Percentiles rank a stretch among this genome's conserved stretches.
phyloP scores from a whole-genome alignment of 2,888 invertebrate genomes.

The Notodonta dromedarius region DNA sequence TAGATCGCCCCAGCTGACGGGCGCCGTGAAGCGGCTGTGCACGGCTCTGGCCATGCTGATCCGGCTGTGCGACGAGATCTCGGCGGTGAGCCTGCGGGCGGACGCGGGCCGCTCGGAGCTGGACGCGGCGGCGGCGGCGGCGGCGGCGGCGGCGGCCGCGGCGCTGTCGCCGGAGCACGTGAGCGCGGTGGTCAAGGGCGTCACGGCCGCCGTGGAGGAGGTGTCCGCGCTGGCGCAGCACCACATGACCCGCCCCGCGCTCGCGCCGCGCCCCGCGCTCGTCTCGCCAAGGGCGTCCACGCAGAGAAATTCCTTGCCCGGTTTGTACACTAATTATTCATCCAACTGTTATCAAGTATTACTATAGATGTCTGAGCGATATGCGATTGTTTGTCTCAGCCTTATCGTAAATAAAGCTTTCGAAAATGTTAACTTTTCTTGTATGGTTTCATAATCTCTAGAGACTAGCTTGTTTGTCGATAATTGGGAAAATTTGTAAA shows the following conservation, averaged over 20 bases:
- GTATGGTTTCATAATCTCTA: background rate
- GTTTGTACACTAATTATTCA: conserved; percentile 39
- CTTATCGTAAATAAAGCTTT: background rate
- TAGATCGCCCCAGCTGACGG: conserved; percentile 87
- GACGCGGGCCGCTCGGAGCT: conserved; percentile 70
- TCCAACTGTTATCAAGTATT: background rate
- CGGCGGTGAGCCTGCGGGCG: conserved; percentile 89
- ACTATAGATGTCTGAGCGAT: background rate
- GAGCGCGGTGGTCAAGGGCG: conserved; percentile 69
- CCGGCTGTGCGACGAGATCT: conserved; percentile 94
- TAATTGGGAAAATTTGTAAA: conserved; percentile 4
- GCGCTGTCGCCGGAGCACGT: conserved; percentile 74
- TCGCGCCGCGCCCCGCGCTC: conserved; percentile 73
- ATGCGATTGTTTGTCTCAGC: background rate
- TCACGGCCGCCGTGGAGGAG: conserved; percentile 73
- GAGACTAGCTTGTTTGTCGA: background rate
- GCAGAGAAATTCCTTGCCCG: conserved; percentile 79
- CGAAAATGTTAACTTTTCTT: background rate
- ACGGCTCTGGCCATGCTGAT: conserved; percentile 94
- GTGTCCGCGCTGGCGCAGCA: conserved; percentile 91
- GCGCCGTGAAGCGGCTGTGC: conserved; percentile 94
- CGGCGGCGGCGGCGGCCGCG: conserved; percentile 59
- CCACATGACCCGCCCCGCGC: conserved; percentile 87
- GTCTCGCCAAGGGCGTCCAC: conserved; percentile 78
- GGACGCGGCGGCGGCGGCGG: conserved; percentile 62